Percentiles rank a stretch among this genome's conserved stretches.
Conservation (phyloP, 2,888 invertebrate species). For the Atrina japonica region DNA sequence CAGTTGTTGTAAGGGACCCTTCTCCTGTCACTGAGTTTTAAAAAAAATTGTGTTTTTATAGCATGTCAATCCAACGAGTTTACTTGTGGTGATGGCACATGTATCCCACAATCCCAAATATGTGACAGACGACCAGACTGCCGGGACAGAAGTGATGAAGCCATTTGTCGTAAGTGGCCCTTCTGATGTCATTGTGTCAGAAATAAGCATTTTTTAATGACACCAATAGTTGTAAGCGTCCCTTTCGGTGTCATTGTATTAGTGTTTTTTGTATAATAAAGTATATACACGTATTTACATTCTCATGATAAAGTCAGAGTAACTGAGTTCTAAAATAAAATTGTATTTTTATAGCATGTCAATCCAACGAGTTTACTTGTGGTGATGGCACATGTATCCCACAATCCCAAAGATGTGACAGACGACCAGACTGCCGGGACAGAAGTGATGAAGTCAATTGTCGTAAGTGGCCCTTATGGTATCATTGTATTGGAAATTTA, state of each 20-base stretch:
- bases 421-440: slow-evolving; percentile 67
- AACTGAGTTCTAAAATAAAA: no score
- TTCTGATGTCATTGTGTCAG: background rate
- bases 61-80: slow-evolving; percentile 17
- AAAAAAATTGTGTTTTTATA: background rate
- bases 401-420: slow-evolving; percentile 73
- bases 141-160: slow-evolving; percentile 87
- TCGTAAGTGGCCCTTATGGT: slow-evolving; percentile 91
- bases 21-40: background rate
- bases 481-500: no score
- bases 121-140: slow-evolving; percentile 80
- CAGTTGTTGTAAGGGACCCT: no score
- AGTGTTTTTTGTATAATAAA: no score
- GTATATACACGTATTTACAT: background rate
- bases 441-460: slow-evolving; percentile 79
- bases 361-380: slow-evolving; percentile 74
- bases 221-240: background rate
- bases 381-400: slow-evolving; percentile 76
- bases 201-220: no score
- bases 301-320: background rate
- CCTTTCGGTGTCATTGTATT: background rate
- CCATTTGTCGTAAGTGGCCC: slow-evolving; percentile 82
- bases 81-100: slow-evolving; percentile 52
- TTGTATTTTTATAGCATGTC: slow-evolving; percentile 10
- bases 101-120: slow-evolving; percentile 80